Base-by-base conservation (phyloP, 2,888 invertebrate species). In the Harpalus rufipes region DNA sequence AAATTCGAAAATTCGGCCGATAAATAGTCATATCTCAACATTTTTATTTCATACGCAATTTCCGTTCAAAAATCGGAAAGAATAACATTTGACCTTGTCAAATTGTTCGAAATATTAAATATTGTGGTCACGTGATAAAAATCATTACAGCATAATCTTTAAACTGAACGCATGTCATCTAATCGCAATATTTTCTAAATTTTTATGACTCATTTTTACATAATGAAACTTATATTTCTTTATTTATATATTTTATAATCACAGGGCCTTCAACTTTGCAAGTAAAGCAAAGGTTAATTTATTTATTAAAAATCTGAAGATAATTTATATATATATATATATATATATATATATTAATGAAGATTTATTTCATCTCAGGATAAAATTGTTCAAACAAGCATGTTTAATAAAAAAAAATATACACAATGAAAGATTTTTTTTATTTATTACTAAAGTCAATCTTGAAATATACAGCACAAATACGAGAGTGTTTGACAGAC, bases 251-350 rank as follows among this genome's bases (percentile, higher is more conserved):
- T 39, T 14, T 72, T 74, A 41, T 74, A 16, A 72, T 72, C 68
- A 41, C 41, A 74, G 72, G 72, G 72, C 72, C 72, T 74, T 74
- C 72, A 74, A 74, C 72, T 74, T 44, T 74, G 72, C 72, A 44
- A 16, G 21, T 14, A 74, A 74, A 41, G 41, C 72, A 74, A 72
- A 74, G 72, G 72, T 44, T 74, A 74, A 68, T 44, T 44, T 74
- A 51, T 68, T 68, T 68, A 68, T 74, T 68, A 14, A 41, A 41
- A 44, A 74, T 74, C n/a, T 44, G 41, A 41, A 16, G 44, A 74
- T 74, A 74, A 18, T 74, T 74, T 72, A 72, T 72, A 65, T n/a
- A n/a, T n/a, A n/a, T n/a, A n/a, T n/a, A n/a, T n/a, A n/a, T n/a
- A n/a, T n/a, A n/a, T n/a, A n/a, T n/a, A n/a, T n/a, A n/a, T n/a